Evolutionary conservation across 1,140 invertebrate species (phyloP), one percentile per base, ranked within the genome.

Genomic region (Pachyrhynchus sulphureomaculatus): DNA sequence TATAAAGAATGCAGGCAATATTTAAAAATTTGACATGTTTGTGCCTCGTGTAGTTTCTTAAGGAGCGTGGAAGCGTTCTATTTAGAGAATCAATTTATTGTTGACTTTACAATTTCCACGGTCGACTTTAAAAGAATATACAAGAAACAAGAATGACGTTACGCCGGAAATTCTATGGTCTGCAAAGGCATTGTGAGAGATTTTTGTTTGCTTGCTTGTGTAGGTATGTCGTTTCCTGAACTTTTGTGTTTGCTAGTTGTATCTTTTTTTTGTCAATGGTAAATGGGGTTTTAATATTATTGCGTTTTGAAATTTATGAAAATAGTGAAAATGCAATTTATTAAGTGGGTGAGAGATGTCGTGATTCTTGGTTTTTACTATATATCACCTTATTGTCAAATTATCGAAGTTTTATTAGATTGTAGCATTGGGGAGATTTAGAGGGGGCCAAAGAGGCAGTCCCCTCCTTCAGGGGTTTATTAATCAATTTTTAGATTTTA

Each of bases 91-190:
- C 57, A 65, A 55, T 65, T 61, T 53, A 59, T 49, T 65, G 63
- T 65, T 65, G 63, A 65, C 63, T 65, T 62, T 65, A 61, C 58
- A 57, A 62, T 65, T 65, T 65, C 56, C 47, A 59, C 56, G 56
- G 58, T 42, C 39, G 34, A 29, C 13, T 39, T 59, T 59, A 59
- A 59, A 59, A 59, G 56, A 59, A 59, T 59, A 49, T 59, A 59
- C 44, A 59, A 59, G 56, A 39, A 59, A 45, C n/a, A 45, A 39
- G 41, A 34, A 59, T 9, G 56, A 49, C 29, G 44, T 36, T 36
- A 33, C 42, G 54, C 23, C 56, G 56, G 56, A 59, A 59, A 59
- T 59, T 59, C 56, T 48, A 59, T 42, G 45, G 56, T 44, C 24
- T 33, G 39, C 36, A 32, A 55, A 26, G 21, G 23, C 34, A 45